Conservation (phyloP, 2,797 vertebrate species). For the Alcedo atthis region DNA sequence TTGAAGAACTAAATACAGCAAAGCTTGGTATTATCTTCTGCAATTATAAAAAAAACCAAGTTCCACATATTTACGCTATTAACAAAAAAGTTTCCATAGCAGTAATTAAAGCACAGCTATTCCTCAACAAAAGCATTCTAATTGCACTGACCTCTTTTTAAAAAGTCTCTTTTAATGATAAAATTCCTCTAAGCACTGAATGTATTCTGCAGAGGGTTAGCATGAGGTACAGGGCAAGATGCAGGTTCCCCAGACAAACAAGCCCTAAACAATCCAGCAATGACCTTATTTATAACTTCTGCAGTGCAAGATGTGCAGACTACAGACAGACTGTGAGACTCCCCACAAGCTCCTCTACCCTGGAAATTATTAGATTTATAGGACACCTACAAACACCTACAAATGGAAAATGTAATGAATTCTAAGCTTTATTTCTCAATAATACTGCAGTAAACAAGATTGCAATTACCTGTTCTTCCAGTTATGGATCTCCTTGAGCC, state of each 20-base stretch:
- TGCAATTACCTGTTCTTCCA: slow-evolving; percentile 17
- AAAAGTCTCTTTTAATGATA: not conserved
- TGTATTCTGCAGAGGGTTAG: not conserved
- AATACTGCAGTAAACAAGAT: slow-evolving; percentile 28
- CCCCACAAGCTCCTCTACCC: not conserved
- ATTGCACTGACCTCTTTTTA: not conserved
- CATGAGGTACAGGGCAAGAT: not conserved
- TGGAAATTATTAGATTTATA: slow-evolving; percentile 46
- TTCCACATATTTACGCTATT: not conserved
- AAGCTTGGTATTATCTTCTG: not conserved
- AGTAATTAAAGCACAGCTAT: not conserved
- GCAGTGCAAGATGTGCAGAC: not conserved
- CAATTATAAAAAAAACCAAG: not conserved
- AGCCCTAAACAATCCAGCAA: not conserved
- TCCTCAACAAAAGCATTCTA: not conserved
- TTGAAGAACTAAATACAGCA: not conserved
- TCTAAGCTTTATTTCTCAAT: slow-evolving; percentile 44
- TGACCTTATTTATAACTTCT: not conserved
- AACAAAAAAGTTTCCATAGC: not conserved
- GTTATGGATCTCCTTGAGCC: slow-evolving; percentile 8
- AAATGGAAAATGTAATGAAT: slow-evolving; percentile 52
- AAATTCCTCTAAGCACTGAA: not conserved
- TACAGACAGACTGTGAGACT: not conserved
- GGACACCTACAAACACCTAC: slow-evolving; percentile 55
- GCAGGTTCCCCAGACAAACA: not conserved